Percentiles rank a stretch among this genome's conserved stretches.
These are phyloP conservation scores for Caenorhabditis sp. DNA, from an alignment of 2,888 invertebrate genomes.

Conservation along the genomic window DNA sequence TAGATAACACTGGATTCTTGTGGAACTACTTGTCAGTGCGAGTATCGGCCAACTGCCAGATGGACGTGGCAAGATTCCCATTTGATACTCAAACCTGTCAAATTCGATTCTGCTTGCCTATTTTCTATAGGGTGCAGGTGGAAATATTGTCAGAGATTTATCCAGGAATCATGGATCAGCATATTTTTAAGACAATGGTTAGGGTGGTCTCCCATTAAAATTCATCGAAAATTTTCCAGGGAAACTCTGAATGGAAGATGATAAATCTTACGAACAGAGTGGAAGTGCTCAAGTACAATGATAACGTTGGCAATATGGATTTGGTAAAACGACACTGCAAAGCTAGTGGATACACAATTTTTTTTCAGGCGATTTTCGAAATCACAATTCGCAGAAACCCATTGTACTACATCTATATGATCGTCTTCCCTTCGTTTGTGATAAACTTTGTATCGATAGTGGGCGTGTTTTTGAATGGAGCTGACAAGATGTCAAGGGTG, in stretches of 20 bases:
- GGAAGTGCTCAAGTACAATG: constrained; percentile 25
- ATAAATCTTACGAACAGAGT: constrained; percentile 31
- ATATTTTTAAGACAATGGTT: constrained; percentile 24
- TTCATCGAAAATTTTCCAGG: constrained; percentile 10
- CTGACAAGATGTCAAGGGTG: constrained; percentile 49
- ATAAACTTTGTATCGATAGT: constrained; percentile 50
- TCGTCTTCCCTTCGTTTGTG: constrained; percentile 51
- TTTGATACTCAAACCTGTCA: constrained; percentile 53
- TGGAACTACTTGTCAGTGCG: constrained; percentile 11
- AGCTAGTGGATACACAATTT: background rate
- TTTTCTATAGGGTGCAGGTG: constrained; percentile 17
- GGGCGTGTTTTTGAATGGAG: constrained; percentile 51
- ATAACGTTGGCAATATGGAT: constrained; percentile 30
- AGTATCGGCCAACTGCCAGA: constrained; percentile 36
- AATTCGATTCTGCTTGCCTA: constrained; percentile 21
- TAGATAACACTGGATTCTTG: constrained; percentile 6
- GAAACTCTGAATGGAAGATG: constrained; percentile 49
- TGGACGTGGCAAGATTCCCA: constrained; percentile 36
- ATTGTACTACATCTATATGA: constrained; percentile 56
- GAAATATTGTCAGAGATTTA: constrained; percentile 31
- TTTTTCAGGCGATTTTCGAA: constrained; percentile 36
- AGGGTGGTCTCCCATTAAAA: no score
- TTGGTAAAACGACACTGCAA: background rate
- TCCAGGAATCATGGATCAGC: constrained; percentile 22
- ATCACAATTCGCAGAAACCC: constrained; percentile 43